Evolutionary conservation across 1,140 invertebrate genomes (phyloP).

Genomic region (Muscidifurax raptorellus): DNA sequence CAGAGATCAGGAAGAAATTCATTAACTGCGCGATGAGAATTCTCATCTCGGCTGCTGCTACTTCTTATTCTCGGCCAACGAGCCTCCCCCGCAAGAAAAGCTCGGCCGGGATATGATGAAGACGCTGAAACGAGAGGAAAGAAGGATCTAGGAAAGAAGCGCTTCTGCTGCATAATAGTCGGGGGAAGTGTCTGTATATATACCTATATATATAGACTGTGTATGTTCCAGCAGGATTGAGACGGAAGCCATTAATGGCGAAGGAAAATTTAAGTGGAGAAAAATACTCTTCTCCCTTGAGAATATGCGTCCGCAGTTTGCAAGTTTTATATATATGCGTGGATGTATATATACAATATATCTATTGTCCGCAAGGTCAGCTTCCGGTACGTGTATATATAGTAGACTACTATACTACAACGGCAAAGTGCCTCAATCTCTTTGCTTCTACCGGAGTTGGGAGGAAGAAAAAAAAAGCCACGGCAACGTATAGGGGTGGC

Average conservation of each 20-base stretch:
- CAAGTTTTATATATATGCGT: background rate
- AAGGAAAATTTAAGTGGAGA: background rate
- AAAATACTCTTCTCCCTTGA: background rate
- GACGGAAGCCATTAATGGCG: background rate
- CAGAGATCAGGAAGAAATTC: background rate
- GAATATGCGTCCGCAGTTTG: background rate
- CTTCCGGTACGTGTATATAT: background rate
- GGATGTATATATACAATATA: background rate
- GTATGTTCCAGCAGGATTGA: background rate
- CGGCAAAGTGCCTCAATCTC: background rate
- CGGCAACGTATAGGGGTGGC: background rate
- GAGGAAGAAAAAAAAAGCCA: background rate
- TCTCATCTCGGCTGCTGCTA: background rate
- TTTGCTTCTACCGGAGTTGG: background rate
- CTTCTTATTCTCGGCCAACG: slow-evolving; percentile 9
- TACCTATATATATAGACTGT: too few species aligned
- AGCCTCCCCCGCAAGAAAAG: background rate
- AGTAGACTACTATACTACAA: background rate
- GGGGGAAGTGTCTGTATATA: background rate
- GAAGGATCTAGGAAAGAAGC: background rate
- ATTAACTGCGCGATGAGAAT: slow-evolving; percentile 23
- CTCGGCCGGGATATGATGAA: background rate
- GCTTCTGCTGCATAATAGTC: background rate
- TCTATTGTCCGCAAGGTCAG: background rate
- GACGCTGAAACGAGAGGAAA: background rate